Evolutionary conservation across 37 sponge, comb jelly and placozoan genomes (phyloP), one percentile per base, ranked within the genome.

Genomic region (Haliclona indistincta): DNA sequence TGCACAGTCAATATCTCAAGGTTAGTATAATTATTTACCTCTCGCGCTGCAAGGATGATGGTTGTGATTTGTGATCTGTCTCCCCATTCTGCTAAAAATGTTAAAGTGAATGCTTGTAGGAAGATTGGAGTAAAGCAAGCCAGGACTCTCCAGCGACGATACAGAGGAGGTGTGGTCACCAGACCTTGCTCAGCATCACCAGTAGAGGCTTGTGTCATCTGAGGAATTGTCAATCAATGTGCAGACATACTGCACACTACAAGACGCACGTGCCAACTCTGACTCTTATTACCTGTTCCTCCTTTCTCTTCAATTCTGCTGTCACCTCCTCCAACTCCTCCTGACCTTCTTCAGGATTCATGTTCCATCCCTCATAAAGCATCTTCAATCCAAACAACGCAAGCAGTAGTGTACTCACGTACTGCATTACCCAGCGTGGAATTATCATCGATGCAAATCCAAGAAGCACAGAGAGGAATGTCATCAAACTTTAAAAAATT

Each of bases 71-170:
- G 99, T 0, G 97, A 96, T 19, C 99, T 53, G 85, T 99, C 99
- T 13, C 99, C 99, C 99, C 99, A 99, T 62, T 99, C 99, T 22
- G 99, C 99, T 8, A 99, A 89, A 81, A 99, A 99, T 44, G 99
- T 99, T 47, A 99, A 78, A 0, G 92, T 81, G 78, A 99, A 96
- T 1, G 99, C 94, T 60, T 98, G 96, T 6, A 98, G 67, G 71
- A 93, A 86, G 39, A 94, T 82, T 28, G 92, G 84, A 2, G 95
- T 77, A 45, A 86, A 54, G 54, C 56, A 79, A 8, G 78, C 1
- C 38, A 90, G 69, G 38, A 78, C 1, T 49, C 64, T 54, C 2
- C 65, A 20, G 22, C 86, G 54, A 13, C 91, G 45, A 17, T 87
- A 54, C 22, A 90, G 34, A 40, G 83, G 83, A n/a, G 82, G 79